These are phyloP conservation scores for Actinopyga echinites DNA, from an alignment of 53 echinoderm and acorn worm genomes.

Conservation along the genomic window DNA sequence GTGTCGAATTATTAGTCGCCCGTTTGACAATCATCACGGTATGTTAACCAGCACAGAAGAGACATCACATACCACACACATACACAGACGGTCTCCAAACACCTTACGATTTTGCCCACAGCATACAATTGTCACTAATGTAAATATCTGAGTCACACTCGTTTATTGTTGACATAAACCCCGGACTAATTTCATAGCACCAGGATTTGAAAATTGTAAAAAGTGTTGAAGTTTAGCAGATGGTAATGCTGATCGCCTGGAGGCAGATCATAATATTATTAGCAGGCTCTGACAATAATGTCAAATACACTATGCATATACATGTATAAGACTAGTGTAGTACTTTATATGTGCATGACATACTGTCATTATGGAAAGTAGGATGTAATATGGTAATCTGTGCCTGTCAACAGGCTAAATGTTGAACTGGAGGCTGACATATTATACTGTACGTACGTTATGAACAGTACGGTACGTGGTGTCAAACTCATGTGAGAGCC, in stretches of 20 bases:
- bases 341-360: too few species aligned
- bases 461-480: too few species aligned
- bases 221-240: constrained; percentile 33
- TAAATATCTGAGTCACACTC: constrained; percentile 20
- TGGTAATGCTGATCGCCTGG: neutral
- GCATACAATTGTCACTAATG: constrained; percentile 22
- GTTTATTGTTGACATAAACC: constrained; percentile 32
- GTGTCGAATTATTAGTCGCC: neutral
- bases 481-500: too few species aligned
- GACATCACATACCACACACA: neutral
- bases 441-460: too few species aligned
- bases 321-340: too few species aligned
- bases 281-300: neutral
- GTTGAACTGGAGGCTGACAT: too few species aligned
- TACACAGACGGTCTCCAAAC: neutral
- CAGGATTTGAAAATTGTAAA: constrained; percentile 34
- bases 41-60: too few species aligned
- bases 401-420: too few species aligned
- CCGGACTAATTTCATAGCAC: constrained; percentile 35
- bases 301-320: neutral
- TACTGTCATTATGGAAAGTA: too few species aligned
- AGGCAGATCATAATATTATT: constrained; percentile 13
- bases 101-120: neutral
- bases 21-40: too few species aligned
- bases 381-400: too few species aligned